Evolutionary conservation across 1,140 invertebrate species (phyloP), one percentile per base, ranked within the genome.

Genomic region (Megalonaias nervosa): DNA sequence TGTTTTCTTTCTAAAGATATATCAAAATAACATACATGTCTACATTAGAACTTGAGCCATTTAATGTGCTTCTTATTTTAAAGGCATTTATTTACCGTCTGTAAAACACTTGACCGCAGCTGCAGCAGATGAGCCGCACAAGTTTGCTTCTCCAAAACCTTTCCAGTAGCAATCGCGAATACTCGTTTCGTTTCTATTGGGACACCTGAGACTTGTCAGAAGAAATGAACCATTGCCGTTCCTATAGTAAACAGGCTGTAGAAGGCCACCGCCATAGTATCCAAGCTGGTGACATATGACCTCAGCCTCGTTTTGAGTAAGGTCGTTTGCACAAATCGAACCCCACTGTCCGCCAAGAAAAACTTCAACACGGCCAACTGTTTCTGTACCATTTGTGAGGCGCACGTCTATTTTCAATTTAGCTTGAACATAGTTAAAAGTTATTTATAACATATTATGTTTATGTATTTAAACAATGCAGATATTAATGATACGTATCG

Each of bases 281-380:
- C 68, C 68, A 14, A 80, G 61, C 21, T 80, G 58, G 31, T 56
- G 59, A 59, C 78, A 80, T 14, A 75, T 60, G 31, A 71, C 78
- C 21, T 11, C 23, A n/a, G 73, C 78, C 38, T 80, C 78, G 9
- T 31, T 58, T 23, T 57, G 60, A 21, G 72, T 75, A 21, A 74
- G 26, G 69, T 75, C 62, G n/a, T 26, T 61, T 21, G 64, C 73
- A 67, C 68, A 95, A 13, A 80, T 14, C 1, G 78, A 68, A 17
- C 78, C 78, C 78, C 78, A 80, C n/a, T 59, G 15, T 17, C 73
- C 69, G 15, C 64, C 61, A 1, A 80, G 38, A 23, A 62, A 67
- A 64, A 80, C 61, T 62, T 80, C 78, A 1, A 80, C 67, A 19
- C 78, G 78, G 19, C 78, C 78, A 17, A 57, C 57, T 1, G 26